These are phyloP conservation scores for Acheta domesticus DNA, from an alignment of 2,888 invertebrate species.

Conservation along the genomic window DNA sequence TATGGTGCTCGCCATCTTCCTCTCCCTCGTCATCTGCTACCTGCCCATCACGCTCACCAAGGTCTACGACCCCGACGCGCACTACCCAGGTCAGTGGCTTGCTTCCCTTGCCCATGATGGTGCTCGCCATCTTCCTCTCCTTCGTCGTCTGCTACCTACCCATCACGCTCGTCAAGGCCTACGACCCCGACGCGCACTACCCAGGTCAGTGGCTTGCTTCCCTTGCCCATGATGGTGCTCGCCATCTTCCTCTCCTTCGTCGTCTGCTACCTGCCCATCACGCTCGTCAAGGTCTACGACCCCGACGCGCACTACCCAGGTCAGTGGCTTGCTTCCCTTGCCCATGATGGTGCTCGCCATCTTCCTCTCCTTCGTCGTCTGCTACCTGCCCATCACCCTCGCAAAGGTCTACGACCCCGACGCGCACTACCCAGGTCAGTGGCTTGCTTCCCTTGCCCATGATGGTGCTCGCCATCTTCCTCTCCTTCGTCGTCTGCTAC, in stretches of 20 bases:
- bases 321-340: no score
- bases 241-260: constrained; percentile 89
- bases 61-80: constrained; percentile 67
- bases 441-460: no score
- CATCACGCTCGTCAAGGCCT: constrained; percentile 85
- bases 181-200: constrained; percentile 61
- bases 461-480: constrained; percentile 90
- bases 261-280: constrained; percentile 87
- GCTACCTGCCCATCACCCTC: constrained; percentile 87
- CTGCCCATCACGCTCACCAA: constrained; percentile 89
- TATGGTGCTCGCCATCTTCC: constrained; percentile 92
- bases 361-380: constrained; percentile 83
- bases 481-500: constrained; percentile 86
- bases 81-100: no score
- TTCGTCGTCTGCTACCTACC: constrained; percentile 89
- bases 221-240: constrained; percentile 89
- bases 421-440: constrained; percentile 56
- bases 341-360: constrained; percentile 91
- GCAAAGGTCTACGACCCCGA: constrained; percentile 77
- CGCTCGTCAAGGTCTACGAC: constrained; percentile 80
- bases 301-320: constrained; percentile 59
- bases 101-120: no score
- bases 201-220: no score
- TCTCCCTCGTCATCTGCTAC: constrained; percentile 86
- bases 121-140: constrained; percentile 84